Evolutionary conservation across 2,888 invertebrate species (phyloP).

Genomic region (Acronicta alni): DNA sequence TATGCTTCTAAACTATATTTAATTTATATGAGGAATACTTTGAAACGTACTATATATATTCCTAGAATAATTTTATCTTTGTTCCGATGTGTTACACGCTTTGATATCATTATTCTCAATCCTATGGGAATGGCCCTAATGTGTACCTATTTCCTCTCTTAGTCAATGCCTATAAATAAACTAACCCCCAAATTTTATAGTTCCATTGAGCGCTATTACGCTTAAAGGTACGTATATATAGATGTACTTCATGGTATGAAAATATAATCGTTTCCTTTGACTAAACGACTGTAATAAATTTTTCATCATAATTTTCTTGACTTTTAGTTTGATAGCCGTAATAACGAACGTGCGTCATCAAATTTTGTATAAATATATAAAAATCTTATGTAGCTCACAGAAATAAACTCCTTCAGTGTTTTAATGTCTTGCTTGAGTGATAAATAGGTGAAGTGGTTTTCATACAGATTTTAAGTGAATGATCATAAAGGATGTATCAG

Average conservation of each 20-base stretch:
- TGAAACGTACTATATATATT: conserved; percentile 4
- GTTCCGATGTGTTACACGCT: too few species aligned
- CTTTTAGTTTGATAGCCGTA: conserved; percentile 62
- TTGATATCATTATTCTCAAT: too few species aligned
- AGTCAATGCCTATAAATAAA: too few species aligned
- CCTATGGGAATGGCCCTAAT: too few species aligned
- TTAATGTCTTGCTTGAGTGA: conserved; percentile 70
- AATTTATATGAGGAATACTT: conserved; percentile 22
- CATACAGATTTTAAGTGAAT: conserved; percentile 53
- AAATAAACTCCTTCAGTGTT: conserved; percentile 75
- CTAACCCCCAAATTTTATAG: too few species aligned
- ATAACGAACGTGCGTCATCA: conserved; percentile 77
- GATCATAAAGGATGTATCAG: conserved; percentile 36
- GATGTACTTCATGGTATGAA: conserved; percentile 15
- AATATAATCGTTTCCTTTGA: conserved; percentile 54
- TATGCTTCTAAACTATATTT: conserved; percentile 39
- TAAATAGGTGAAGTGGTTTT: conserved; percentile 62
- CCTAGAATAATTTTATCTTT: too few species aligned
- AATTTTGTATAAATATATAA: conserved; percentile 72
- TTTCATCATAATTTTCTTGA: conserved; percentile 70
- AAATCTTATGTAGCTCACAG: conserved; percentile 63
- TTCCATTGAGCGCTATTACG: too few species aligned
- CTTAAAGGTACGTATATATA: too few species aligned
- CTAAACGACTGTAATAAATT: conserved; percentile 68
- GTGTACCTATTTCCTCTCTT: too few species aligned